Evolutionary conservation across 2,113 vertebrate species (phyloP), one percentile per base, ranked within the genome.

Genomic region (Pitta sordida): DNA sequence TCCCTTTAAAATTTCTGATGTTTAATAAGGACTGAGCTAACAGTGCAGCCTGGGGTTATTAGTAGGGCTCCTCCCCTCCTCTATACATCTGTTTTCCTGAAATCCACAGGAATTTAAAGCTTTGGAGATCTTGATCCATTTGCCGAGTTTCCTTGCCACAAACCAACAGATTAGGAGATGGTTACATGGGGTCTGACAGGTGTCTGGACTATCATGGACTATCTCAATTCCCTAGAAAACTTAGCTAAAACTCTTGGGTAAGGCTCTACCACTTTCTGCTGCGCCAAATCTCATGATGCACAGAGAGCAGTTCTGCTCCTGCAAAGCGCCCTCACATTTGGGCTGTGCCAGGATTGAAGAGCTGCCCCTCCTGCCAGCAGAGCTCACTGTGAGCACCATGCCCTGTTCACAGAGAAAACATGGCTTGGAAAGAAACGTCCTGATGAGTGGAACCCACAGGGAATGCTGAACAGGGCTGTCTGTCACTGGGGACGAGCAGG

Each of bases 291-390:
- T 88, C 59, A 18, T 9, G 27, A n/a, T 0, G 5, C 12, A 9
- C 1, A 26, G 26, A 3, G 9, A 75, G 10, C n/a, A 1, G 16
- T 22, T 67, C n/a, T 43, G 36, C 80, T 52, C 20, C n/a, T 39
- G 73, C 48, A 53, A 51, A 83, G 15, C 3, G 49, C 11, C 10
- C 11, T 15, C 48, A 7, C 16, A 2, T 5, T 10, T 0, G 0
- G 24, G 30, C 24, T 34, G 52, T 48, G 52, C 39, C 30, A 16
- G 73, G 39, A 60, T 46, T 56, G 70, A 49, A 32, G 3, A 44
- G 58, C 37, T 48, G 15, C 83, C 23, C 32, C 3, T 26, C 23
- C 69, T 58, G 69, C 48, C 52, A 49, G 36, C 36, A 34, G 37
- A 51, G 39, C 7, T 44, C 48, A 14, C 67, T 11, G 11, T 13